Percentiles rank a stretch among this genome's conserved stretches.
phyloP scores from a whole-genome alignment of 1,140 invertebrate genomes.

The Eupeodes corollae region DNA sequence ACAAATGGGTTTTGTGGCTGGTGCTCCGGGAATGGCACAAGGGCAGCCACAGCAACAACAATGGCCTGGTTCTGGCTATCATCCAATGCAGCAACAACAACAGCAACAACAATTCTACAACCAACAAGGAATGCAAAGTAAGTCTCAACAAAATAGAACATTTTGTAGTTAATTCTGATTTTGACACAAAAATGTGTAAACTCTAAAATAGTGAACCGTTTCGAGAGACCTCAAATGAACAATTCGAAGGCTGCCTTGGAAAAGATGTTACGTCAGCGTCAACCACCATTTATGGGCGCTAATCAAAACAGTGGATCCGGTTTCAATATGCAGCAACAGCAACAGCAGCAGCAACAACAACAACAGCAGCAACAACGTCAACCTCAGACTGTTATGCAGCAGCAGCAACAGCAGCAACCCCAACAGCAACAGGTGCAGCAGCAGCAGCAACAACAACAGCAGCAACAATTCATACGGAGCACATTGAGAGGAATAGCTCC shows the following conservation, averaged over 20 bases:
- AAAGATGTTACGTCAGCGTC: slow-evolving; percentile 65
- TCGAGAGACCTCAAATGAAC: slow-evolving; percentile 54
- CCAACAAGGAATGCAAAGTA: slow-evolving; percentile 24
- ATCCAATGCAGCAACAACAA: slow-evolving; percentile 20
- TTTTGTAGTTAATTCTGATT: not conserved
- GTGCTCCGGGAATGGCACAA: slow-evolving; percentile 13
- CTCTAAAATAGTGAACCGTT: slow-evolving; percentile 44
- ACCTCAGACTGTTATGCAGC: slow-evolving; percentile 36
- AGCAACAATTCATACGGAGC: slow-evolving; percentile 36
- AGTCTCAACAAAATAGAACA: slow-evolving; percentile 4
- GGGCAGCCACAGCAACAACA: slow-evolving; percentile 26
- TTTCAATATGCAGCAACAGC: slow-evolving; percentile 43
- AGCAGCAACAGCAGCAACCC: slow-evolving; percentile 35
- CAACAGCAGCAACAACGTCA: slow-evolving; percentile 28
- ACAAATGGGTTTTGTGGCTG: slow-evolving; percentile 30
- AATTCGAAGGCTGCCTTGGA: slow-evolving; percentile 77
- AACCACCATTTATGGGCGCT: slow-evolving; percentile 43
- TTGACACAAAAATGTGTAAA: slow-evolving; percentile 2
- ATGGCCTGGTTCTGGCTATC: slow-evolving; percentile 18
- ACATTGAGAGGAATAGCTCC: slow-evolving; percentile 26
- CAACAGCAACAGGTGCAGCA: slow-evolving; percentile 13
- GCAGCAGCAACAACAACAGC: slow-evolving; percentile 24
- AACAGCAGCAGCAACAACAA: slow-evolving; percentile 19
- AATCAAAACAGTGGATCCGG: slow-evolving; percentile 37
- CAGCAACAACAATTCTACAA: slow-evolving; percentile 19